phyloP scores from a whole-genome alignment of 2,888 invertebrate genomes.

The Orchesella flavescens region DNA sequence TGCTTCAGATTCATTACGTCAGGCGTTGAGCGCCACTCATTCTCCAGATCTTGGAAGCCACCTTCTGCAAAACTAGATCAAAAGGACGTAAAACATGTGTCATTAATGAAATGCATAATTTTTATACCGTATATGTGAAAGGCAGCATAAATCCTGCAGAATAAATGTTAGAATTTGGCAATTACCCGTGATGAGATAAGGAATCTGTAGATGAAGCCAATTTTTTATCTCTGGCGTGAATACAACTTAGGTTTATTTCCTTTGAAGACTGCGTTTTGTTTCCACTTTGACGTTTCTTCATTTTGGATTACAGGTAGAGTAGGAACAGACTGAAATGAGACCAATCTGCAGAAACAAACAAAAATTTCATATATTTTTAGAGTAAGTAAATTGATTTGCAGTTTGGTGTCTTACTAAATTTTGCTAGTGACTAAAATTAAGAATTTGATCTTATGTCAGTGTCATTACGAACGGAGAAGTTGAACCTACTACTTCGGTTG shows the following conservation, averaged over 20 bases:
- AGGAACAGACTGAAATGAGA: neutral
- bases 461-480: too few relatives aligned
- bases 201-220: constrained; percentile 66
- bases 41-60: constrained; percentile 65
- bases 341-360: constrained; percentile 4
- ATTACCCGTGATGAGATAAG: constrained; percentile 51
- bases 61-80: constrained; percentile 53
- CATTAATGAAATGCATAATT: neutral
- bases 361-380: neutral
- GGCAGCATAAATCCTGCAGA: neutral
- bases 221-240: constrained; percentile 71
- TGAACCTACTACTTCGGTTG: too few relatives aligned
- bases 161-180: neutral
- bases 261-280: constrained; percentile 58
- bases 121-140: neutral
- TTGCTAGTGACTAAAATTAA: too few relatives aligned
- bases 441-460: too few relatives aligned
- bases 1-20: constrained; percentile 71
- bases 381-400: neutral
- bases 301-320: constrained; percentile 19
- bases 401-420: too few relatives aligned
- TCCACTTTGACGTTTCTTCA: constrained; percentile 56
- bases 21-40: constrained; percentile 68
- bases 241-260: constrained; percentile 64
- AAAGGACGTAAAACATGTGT: neutral